Conservation (phyloP, 2,113 vertebrate species). For the Coreoperca whiteheadi region DNA sequence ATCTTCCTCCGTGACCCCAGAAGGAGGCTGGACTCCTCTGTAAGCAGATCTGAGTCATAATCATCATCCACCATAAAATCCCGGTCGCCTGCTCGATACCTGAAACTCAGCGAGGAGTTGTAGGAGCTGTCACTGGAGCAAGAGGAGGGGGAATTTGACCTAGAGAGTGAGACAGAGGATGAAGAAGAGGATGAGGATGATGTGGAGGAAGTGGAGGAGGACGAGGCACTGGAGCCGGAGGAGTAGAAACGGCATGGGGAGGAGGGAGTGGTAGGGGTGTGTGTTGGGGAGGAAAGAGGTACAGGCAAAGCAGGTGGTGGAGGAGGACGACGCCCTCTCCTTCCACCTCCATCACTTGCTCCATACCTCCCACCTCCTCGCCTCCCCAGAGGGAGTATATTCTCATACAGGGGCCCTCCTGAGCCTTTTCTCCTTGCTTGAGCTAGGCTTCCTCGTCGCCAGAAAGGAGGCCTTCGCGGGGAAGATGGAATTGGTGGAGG, state of each 20-base stretch:
- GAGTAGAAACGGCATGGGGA: conserved; percentile 83
- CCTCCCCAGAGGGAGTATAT: conserved; percentile 83
- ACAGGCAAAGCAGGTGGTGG: conserved; percentile 83
- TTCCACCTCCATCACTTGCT: conserved; percentile 72
- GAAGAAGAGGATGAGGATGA: conserved; percentile 82
- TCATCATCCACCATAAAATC: conserved; percentile 73
- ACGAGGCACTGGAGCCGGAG: conserved; percentile 83
- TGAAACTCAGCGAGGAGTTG: conserved; percentile 84
- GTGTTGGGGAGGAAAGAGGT: conserved; percentile 81
- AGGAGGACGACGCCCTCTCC: conserved; percentile 78
- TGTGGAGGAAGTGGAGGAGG: conserved; percentile 81
- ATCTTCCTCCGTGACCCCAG: conserved; percentile 78
- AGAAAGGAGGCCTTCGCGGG: conserved; percentile 80
- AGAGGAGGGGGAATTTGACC: conserved; percentile 82
- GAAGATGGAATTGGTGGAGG: conserved; percentile 77
- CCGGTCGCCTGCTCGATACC: conserved; percentile 77
- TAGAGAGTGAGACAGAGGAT: conserved; percentile 80
- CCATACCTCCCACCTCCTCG: conserved; percentile 86
- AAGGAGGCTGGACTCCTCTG: conserved; percentile 86
- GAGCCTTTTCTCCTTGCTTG: conserved; percentile 81
- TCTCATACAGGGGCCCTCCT: conserved; percentile 84
- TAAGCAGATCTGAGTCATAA: conserved; percentile 82
- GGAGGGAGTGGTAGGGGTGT: conserved; percentile 82
- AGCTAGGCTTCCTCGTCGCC: conserved; percentile 81
- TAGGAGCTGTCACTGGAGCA: conserved; percentile 80